These are phyloP conservation scores for Sabellastarte sp. DNA, from an alignment of 2,888 invertebrate genomes.

Conservation along the genomic window DNA sequence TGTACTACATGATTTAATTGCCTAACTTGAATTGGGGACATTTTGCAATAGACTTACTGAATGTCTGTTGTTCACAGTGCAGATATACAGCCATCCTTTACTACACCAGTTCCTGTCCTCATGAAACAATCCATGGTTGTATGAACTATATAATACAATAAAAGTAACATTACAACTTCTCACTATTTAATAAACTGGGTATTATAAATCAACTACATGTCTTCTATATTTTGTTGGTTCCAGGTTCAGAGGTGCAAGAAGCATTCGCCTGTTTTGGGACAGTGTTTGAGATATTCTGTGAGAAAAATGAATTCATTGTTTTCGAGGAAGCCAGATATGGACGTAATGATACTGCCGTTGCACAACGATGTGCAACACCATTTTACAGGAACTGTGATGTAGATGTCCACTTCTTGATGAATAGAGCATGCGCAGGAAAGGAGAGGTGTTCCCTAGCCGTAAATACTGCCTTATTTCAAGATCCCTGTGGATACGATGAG, in stretches of 20 bases:
- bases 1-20: too few relatives aligned
- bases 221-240: neutral
- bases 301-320: neutral
- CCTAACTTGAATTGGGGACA: too few relatives aligned
- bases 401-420: constrained; percentile 29
- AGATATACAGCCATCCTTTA: too few relatives aligned
- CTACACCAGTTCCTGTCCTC: too few relatives aligned
- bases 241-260: neutral
- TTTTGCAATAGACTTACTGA: too few relatives aligned
- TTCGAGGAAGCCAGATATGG: constrained; percentile 14
- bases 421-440: constrained; percentile 26
- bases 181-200: too few relatives aligned
- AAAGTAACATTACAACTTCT: too few relatives aligned
- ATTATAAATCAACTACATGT: too few relatives aligned
- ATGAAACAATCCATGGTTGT: too few relatives aligned
- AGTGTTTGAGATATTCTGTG: neutral
- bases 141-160: too few relatives aligned
- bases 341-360: constrained; percentile 29
- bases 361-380: constrained; percentile 19
- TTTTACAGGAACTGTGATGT: constrained; percentile 28
- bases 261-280: neutral
- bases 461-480: constrained; percentile 25
- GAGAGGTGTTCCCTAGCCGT: constrained; percentile 24
- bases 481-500: constrained; percentile 32
- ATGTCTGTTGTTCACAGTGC: too few relatives aligned